A percentile compares a stretch with the other conserved stretches of the same genome.
These are phyloP conservation scores for Scaptomyza graminum DNA, from an alignment of 1,140 invertebrate genomes.

Conservation along the genomic window DNA sequence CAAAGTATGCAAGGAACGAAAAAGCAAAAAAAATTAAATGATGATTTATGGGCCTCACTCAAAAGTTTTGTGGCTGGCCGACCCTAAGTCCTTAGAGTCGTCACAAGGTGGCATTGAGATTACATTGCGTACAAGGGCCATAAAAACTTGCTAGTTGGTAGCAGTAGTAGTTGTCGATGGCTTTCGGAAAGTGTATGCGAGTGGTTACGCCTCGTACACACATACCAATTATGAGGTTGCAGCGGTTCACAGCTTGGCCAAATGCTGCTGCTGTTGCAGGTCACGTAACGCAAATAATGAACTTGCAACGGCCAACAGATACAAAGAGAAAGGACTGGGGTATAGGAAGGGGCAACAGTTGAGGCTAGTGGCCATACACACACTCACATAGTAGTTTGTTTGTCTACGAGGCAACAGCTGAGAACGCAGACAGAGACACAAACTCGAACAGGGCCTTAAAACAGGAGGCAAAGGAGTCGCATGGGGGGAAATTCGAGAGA, in stretches of 20 bases:
- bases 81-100: neutral
- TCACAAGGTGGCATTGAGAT: neutral
- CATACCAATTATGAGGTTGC: constrained; percentile 59
- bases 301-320: constrained; percentile 45
- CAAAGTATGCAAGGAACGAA: neutral
- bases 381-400: constrained; percentile 6
- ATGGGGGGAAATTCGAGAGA: neutral
- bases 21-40: neutral
- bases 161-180: neutral
- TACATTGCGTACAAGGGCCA: neutral
- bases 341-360: neutral
- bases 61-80: constrained; percentile 13
- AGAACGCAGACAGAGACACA: neutral
- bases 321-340: neutral
- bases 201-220: constrained; percentile 11
- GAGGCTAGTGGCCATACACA: neutral
- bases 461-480: no score
- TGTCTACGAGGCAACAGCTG: constrained; percentile 12
- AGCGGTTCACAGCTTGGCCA: constrained; percentile 23
- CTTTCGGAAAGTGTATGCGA: constrained; percentile 1
- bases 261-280: constrained; percentile 55
- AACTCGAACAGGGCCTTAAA: neutral
- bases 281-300: constrained; percentile 75
- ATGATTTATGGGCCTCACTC: constrained; percentile 16
- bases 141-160: neutral